Evolutionary conservation across 1,140 invertebrate genomes (phyloP).

Genomic region (Drosophila ficusphila): DNA sequence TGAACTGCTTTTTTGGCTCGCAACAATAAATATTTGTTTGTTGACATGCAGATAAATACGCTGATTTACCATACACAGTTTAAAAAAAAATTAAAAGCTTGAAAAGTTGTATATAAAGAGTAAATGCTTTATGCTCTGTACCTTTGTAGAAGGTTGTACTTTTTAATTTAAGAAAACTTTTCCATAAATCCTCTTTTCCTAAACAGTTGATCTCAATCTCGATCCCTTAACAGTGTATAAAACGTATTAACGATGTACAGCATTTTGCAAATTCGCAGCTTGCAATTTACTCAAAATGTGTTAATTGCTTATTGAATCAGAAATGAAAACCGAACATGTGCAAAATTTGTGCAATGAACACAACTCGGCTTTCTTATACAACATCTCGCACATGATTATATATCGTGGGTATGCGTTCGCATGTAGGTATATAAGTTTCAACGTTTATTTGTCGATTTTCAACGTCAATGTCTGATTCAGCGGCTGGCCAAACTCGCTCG

Average conservation of each 20-base stretch:
- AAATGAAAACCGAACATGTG: slow-evolving; percentile 58
- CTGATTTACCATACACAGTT: too few species aligned
- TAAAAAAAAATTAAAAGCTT: too few species aligned
- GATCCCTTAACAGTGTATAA: not conserved
- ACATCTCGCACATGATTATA: slow-evolving; percentile 10
- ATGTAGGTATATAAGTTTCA: not conserved
- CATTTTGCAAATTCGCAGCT: slow-evolving; percentile 10
- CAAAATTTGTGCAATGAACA: slow-evolving; percentile 60
- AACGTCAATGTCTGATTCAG: slow-evolving; percentile 48
- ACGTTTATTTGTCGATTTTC: slow-evolving; percentile 20
- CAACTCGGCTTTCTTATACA: slow-evolving; percentile 48
- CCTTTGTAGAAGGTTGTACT: too few species aligned
- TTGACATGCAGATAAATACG: too few species aligned
- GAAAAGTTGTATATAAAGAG: too few species aligned
- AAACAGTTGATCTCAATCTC: not conserved
- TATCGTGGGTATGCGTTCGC: not conserved
- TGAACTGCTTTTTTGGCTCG: too few species aligned
- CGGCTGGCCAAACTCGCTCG: slow-evolving; percentile 15
- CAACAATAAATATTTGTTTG: too few species aligned
- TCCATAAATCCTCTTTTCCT: not conserved
- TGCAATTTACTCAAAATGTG: slow-evolving; percentile 34
- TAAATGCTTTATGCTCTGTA: too few species aligned
- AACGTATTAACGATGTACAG: not conserved
- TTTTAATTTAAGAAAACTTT: too few species aligned
- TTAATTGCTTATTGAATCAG: slow-evolving; percentile 59